Evolutionary conservation across 2,113 vertebrate species (phyloP).

Genomic region (Paradoxurus hermaphroditus): DNA sequence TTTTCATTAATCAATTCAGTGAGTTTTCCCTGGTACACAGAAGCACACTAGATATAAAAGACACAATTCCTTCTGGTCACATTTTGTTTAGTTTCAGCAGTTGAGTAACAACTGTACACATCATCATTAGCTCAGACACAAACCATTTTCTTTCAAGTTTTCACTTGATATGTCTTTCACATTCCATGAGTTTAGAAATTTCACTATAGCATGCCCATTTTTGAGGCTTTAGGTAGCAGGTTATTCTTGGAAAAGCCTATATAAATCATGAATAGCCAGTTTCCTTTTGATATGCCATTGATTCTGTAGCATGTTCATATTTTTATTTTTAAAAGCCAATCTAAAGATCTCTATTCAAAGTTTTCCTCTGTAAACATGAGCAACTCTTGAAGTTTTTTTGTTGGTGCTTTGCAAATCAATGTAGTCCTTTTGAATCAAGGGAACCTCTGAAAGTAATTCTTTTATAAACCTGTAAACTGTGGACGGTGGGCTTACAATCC

Average conservation of each 20-base stretch:
- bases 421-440: conserved; percentile 32
- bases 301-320: conserved; percentile 47
- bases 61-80: not conserved
- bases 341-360: conserved; percentile 40
- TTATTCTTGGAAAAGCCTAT: not conserved
- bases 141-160: not conserved
- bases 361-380: conserved; percentile 55
- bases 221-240: not conserved
- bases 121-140: not conserved
- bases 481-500: not conserved
- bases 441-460: conserved; percentile 36
- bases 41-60: not conserved
- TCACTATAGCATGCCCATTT: not conserved
- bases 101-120: not conserved
- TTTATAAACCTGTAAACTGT: conserved; percentile 59
- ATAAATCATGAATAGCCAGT: not conserved
- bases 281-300: not conserved
- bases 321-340: conserved; percentile 57
- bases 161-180: not conserved
- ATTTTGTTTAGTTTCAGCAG: not conserved
- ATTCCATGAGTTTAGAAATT: not conserved
- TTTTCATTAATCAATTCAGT: not conserved
- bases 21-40: not conserved
- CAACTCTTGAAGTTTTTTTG: conserved; percentile 30
- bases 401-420: conserved; percentile 57